Conservation (phyloP, 2,113 vertebrate species). For the Zapus hudsonius region DNA sequence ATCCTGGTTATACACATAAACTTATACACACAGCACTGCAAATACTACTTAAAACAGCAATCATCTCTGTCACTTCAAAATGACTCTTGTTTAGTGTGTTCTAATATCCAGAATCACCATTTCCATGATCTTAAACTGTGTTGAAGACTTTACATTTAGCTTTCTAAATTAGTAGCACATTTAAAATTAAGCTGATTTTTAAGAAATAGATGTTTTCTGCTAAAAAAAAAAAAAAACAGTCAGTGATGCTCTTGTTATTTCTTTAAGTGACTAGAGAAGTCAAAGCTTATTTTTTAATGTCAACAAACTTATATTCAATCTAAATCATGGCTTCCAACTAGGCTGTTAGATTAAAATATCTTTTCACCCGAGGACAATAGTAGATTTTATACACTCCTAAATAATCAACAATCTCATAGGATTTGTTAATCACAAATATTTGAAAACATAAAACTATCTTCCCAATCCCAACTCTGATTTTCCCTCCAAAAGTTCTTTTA, state of each 20-base stretch:
- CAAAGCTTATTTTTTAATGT: conserved; percentile 1
- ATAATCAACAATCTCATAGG: conserved; percentile 29
- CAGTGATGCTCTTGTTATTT: background rate
- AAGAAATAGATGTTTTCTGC: background rate
- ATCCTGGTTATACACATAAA: conserved; percentile 37
- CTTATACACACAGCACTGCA: background rate
- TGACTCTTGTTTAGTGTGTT: conserved; percentile 24
- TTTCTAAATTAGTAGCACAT: background rate
- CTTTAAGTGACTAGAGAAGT: conserved; percentile 13
- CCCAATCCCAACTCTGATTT: conserved; percentile 28
- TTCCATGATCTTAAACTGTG: conserved; percentile 12
- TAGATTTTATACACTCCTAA: background rate
- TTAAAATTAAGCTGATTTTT: conserved; percentile 10
- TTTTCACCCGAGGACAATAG: background rate
- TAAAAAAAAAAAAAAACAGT: too few species aligned
- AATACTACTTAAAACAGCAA: background rate
- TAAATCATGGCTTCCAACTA: conserved; percentile 29
- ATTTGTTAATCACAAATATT: conserved; percentile 36
- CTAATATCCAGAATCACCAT: conserved; percentile 25
- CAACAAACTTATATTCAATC: background rate
- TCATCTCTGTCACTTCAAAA: conserved; percentile 49
- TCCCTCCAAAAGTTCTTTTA: background rate
- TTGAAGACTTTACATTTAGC: conserved; percentile 43
- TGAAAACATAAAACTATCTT: conserved; percentile 3
- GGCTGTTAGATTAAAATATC: background rate